Conservation (phyloP, 1,140 invertebrate species). For the Apolygus lucorum region DNA sequence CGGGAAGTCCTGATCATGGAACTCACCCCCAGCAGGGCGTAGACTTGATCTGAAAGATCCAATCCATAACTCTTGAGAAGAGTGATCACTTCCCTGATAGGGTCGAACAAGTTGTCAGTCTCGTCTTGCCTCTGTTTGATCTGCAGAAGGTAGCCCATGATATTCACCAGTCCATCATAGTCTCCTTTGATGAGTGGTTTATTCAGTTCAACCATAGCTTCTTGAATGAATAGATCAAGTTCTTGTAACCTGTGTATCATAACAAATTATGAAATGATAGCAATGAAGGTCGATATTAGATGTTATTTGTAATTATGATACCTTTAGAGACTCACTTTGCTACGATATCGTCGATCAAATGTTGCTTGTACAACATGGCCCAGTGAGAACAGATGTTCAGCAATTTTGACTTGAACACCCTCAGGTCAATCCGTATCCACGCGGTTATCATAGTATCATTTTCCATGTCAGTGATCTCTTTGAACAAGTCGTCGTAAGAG, state of each 20-base stretch:
- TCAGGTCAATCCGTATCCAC: constrained; percentile 65
- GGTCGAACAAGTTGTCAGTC: constrained; percentile 56
- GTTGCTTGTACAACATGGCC: constrained; percentile 66
- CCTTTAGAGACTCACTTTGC: constrained; percentile 47
- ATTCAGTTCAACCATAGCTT: constrained; percentile 47
- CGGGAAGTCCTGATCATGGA: neutral
- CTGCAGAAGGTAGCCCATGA: constrained; percentile 45
- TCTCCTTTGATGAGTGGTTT: constrained; percentile 43
- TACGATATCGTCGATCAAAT: constrained; percentile 63
- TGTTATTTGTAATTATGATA: too few species aligned
- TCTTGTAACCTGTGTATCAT: constrained; percentile 45
- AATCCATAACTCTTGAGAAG: constrained; percentile 62
- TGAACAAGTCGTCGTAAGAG: constrained; percentile 50
- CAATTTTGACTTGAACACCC: constrained; percentile 61
- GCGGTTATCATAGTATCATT: constrained; percentile 48
- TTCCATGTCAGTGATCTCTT: constrained; percentile 44
- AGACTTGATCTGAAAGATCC: constrained; percentile 54
- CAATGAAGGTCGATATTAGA: too few species aligned
- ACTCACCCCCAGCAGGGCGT: constrained; percentile 36
- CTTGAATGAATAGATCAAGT: constrained; percentile 50
- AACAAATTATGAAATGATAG: too few species aligned
- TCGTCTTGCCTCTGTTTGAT: constrained; percentile 42
- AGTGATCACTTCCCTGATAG: constrained; percentile 66
- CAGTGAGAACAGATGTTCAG: constrained; percentile 67
- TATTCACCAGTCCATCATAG: constrained; percentile 43